phyloP scores from a whole-genome alignment of 2,113 vertebrate species.

The Macrotis lagotis region DNA sequence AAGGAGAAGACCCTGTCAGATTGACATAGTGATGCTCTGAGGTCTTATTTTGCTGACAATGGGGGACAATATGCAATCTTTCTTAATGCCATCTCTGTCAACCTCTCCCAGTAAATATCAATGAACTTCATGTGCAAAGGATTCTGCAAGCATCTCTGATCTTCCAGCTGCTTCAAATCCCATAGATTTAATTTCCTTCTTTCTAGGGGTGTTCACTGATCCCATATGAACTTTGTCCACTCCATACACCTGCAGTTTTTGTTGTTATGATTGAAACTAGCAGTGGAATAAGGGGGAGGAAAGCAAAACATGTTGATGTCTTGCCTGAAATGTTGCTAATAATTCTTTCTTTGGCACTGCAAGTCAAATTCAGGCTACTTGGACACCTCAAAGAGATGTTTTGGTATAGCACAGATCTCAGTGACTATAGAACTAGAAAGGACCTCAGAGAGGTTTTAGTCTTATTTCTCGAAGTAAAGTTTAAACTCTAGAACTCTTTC shows the following conservation, averaged over 20 bases:
- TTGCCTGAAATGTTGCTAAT: neutral
- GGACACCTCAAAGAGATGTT: neutral
- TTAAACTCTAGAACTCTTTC: neutral
- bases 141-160: neutral
- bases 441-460: neutral
- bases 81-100: neutral
- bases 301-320: neutral
- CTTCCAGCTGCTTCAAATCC: neutral
- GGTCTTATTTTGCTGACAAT: neutral
- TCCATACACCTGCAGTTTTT: neutral
- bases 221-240: neutral
- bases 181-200: neutral
- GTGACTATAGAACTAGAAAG: neutral
- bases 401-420: neutral
- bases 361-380: too few relatives aligned
- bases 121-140: neutral
- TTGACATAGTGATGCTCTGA: neutral
- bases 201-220: neutral
- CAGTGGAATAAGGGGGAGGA: neutral
- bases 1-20: neutral
- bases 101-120: neutral
- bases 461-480: neutral
- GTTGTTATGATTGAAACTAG: neutral
- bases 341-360: neutral
- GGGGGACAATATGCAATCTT: neutral